Base-by-base conservation (phyloP, 2,888 invertebrate species). In the Peribatodes rhomboidaria region DNA sequence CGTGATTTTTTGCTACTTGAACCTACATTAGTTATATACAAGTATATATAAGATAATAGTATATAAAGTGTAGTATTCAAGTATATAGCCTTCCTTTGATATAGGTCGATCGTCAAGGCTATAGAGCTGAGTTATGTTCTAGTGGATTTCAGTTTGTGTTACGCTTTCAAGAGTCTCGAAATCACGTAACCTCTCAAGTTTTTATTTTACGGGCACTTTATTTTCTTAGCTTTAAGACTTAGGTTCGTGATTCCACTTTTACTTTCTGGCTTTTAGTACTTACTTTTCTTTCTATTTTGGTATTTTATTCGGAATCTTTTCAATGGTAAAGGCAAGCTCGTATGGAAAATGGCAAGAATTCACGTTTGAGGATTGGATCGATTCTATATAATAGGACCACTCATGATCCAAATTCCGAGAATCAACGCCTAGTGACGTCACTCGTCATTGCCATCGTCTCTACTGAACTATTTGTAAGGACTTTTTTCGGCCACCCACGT, bases 1-100 rank as follows among this genome's bases (percentile, higher is more conserved):
- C 76, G 79, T 76, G 79, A 79, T 83, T 85, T 87, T 87, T 85
- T 86, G 86, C 81, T 70, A 79, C 79, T 81, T 75, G 61, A 67
- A 68, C 70, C 79, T 82, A 87, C 80, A 82, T 83, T 80, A 77
- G 70, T 74, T 83, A 82, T 83, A 76, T 83, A 85, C 77, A 66
- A 39, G 72, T 60, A 64, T 79, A 80, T 76, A 82, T 72, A 79
- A 76, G 69, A 60, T 57, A 71, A 69, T 65, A 53, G 73, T 77
- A 82, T 76, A 80, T 80, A 80, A 67, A 37, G 35, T 67, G 41
- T 63, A 46, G 60, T 61, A 55, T 68, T 54, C 53, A 9, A 47
- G 47, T 47, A 67, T 33, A 70, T 60, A 70, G 47, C 49, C 52
- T 66, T 65, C 42, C 50, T 68, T 67, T 65, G 68, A 69, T 55